Base-by-base conservation (phyloP, 1,140 invertebrate genomes). In the Halictus rubicundus region DNA sequence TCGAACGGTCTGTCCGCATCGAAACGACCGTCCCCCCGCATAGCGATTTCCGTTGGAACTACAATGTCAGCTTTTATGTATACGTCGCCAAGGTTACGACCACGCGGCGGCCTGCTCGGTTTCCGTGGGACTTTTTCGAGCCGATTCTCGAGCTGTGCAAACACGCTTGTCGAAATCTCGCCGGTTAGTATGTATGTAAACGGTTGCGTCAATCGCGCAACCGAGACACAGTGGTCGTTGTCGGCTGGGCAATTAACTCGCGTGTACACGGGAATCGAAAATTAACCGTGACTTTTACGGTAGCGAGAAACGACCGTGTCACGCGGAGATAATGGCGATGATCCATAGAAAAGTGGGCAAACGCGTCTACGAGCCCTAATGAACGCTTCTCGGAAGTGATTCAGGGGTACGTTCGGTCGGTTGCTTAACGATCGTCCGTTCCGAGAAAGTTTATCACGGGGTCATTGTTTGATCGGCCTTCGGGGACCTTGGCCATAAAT, bases 221-320 rank as follows among this genome's bases (percentile, higher is more conserved):
- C 4, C 54, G 32, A 42, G 0, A 14, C 59, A 21, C 10, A n/a
- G 14, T 14, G 37, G 9, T 60, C n/a, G 39, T 8, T 1, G 8
- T 7, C 9, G 1, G 21, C 54, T n/a, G 54, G 21, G 9, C 54
- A n/a, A 9, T n/a, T 54, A n/a, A 1, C 1, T 54, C 21, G 52
- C 21, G 52, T 57, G 54, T 57, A n/a, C 54, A 57, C n/a, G 21
- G 19, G 54, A 57, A 68, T 59, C 16, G 64, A 59, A 46, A 42
- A 68, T 76, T 42, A 14, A n/a, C 63, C 63, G 73, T 75, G 21
- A 69, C 27, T 5, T 19, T 49, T 19, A 5, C 21, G 37, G 37
- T 37, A 42, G 12, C 39, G 10, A n/a, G 63, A 4, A 23, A 14
- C 37, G 0, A 14, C 19, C 8, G 27, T 63, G 27, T 61, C n/a